Percentiles rank a stretch among this genome's conserved stretches.
Conservation (phyloP, 2,113 vertebrate genomes). For the Hirundichthys speculiger region DNA sequence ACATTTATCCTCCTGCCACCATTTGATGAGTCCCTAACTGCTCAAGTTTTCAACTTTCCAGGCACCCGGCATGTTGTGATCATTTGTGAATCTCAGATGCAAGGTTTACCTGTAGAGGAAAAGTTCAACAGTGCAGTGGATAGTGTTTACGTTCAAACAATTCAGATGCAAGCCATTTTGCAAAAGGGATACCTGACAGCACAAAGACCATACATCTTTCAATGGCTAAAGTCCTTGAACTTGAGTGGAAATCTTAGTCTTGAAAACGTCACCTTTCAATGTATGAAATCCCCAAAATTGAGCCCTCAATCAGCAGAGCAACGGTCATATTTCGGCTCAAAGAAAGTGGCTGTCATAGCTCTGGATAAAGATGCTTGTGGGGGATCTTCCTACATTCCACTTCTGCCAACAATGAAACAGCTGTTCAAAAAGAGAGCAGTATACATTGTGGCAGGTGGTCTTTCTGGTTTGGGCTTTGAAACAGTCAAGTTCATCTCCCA, state of each 20-base stretch:
- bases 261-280: constrained; percentile 62
- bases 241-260: constrained; percentile 58
- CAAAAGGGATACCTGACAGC: constrained; percentile 79
- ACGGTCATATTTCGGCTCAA: constrained; percentile 80
- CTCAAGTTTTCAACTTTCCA: constrained; percentile 59
- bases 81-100: constrained; percentile 69
- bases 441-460: constrained; percentile 85
- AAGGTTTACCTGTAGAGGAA: constrained; percentile 39
- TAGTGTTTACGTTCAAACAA: constrained; percentile 72
- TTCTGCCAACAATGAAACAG: constrained; percentile 61
- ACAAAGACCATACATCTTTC: constrained; percentile 64
- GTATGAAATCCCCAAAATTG: constrained; percentile 30
- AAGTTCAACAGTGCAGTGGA: constrained; percentile 63
- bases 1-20: constrained; percentile 82
- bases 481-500: constrained; percentile 87
- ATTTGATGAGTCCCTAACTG: constrained; percentile 60
- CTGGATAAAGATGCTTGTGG: constrained; percentile 55
- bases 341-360: constrained; percentile 64
- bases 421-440: constrained; percentile 80
- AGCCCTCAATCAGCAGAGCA: constrained; percentile 19
- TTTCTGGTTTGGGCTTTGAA: constrained; percentile 88
- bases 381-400: constrained; percentile 71
- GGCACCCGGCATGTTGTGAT: constrained; percentile 77
- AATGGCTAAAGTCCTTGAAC: constrained; percentile 82
- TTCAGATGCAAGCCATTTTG: constrained; percentile 71